Conservation (phyloP, 2,797 vertebrate species). For the Craterocephalus amniculus region DNA sequence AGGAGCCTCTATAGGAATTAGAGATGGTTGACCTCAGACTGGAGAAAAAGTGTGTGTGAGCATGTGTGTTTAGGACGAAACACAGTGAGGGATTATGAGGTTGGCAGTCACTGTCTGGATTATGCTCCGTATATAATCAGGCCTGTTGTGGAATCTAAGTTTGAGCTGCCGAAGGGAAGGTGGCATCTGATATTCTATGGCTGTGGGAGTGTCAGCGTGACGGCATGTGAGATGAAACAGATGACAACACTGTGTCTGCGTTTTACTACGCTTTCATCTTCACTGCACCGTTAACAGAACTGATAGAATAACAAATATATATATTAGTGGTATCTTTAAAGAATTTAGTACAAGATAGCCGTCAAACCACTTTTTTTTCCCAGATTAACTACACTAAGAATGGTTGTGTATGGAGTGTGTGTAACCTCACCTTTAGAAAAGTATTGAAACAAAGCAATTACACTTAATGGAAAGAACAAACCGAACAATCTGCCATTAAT, state of each 20-base stretch:
- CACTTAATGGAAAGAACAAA: no score
- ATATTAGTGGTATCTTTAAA: not conserved
- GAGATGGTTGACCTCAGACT: slow-evolving; percentile 40
- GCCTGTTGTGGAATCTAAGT: slow-evolving; percentile 35
- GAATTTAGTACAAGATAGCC: not conserved
- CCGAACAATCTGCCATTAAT: no score
- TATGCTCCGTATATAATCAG: slow-evolving; percentile 60
- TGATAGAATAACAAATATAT: not conserved
- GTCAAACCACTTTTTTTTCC: no score
- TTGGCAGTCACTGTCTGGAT: slow-evolving; percentile 64
- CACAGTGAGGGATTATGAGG: slow-evolving; percentile 43
- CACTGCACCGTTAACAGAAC: not conserved
- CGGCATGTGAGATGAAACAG: slow-evolving; percentile 12
- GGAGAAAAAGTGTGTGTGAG: slow-evolving; percentile 14
- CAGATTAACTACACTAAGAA: no score
- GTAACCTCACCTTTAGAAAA: no score
- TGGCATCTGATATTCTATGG: slow-evolving; percentile 43
- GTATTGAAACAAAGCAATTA: no score
- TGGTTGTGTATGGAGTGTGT: no score
- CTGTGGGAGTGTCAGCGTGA: slow-evolving; percentile 21
- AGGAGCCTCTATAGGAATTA: slow-evolving; percentile 46
- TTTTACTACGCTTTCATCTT: not conserved
- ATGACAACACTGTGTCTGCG: not conserved
- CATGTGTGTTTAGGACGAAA: slow-evolving; percentile 6
- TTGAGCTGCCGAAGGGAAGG: slow-evolving; percentile 22